Evolutionary conservation across 1,140 invertebrate genomes (phyloP), one percentile per base, ranked within the genome.

Genomic region (Drosophila murphyi): DNA sequence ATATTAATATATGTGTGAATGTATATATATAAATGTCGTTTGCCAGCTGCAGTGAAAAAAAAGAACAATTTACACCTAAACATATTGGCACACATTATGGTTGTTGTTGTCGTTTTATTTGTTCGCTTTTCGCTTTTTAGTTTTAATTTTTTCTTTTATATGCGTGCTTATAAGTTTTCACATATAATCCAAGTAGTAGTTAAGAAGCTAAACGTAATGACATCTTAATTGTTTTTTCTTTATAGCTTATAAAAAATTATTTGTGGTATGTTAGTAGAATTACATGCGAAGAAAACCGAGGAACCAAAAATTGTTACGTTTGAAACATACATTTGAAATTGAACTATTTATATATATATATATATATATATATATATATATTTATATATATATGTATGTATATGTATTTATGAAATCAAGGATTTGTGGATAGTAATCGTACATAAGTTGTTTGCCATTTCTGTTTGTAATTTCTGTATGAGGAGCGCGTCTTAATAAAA

Each of bases 61-160:
- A 78, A 51, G 77, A 77, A 28, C 51, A 76, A 80, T 73, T 57
- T 78, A 87, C 78, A 79, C 76, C 67, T 87, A 86, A 67, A 76
- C 55, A 37, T 82, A 87, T 87, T 87, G 83, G 83, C 83, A 87
- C 83, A 82, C 85, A 55, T 78, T 78, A 77, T 71, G 69, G 56
- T 78, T 72, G 10, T 41, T 50, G 2, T 47, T 65, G 3, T 45
- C 5, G 20, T 20, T 45, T 50, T 37, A 28, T 35, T 59, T 52
- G 52, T 57, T 59, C 20, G 20, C 39, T 52, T 45, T 63, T 57
- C 10, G n/a, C 48, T 52, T 29, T 56, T 51, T 1, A 2, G 20
- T 20, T 20, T 43, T 61, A 10, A 45, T 45, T 31, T 59, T 45
- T 12, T 75, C 41, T 28, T 54, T 20, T 47, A 20, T 34, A 34